Base-by-base conservation (phyloP, 2,888 invertebrate genomes). In the Chaitophorus viminalis region DNA sequence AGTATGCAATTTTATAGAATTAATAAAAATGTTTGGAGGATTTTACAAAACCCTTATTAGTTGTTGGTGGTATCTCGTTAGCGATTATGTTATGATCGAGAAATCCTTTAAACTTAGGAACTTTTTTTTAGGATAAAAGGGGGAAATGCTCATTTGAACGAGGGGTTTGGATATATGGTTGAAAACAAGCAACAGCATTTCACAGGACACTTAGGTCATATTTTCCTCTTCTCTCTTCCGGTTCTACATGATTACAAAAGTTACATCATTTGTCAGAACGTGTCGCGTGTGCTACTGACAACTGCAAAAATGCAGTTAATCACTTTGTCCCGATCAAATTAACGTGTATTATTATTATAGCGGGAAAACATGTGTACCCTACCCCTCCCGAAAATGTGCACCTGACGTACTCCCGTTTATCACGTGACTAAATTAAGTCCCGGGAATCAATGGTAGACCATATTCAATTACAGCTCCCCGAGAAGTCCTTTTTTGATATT, bases 251-350 rank as follows among this genome's bases (percentile, higher is more conserved):
- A 87, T 87, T 87, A 65, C 87, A 74, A 87, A 87, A 87, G 87
- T 87, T 87, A 60, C 87, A 87, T 87, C 87, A 87, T 87, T 87
- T 87, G 87, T 87, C 87, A 87, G 87, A 17, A 52, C 79, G 75
- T 79, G 86, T 87, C 86, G 86, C 86, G 86, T 81, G 87, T 87
- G 87, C 87, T 75, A 18, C 87, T 87, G 87, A 87, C 87, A 87
- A 87, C 74, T 81, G 87, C 74, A 46, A 81, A 78, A 74, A 81
- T 74, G 81, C 81, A 79, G 87, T 87, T 87, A 87, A 87, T 87
- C 87, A 87, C 81, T 46, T 72, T 54, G 60, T 79, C 81, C 46
- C 81, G 72, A 87, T 81, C 74, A 75, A 81, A 87, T 87, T 87
- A 87, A 87, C 87, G 87, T 81, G 87, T 81, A 74, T 87, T 87